These are phyloP conservation scores for Arenaria interpres DNA, from an alignment of 2,113 vertebrate genomes.

Conservation along the genomic window DNA sequence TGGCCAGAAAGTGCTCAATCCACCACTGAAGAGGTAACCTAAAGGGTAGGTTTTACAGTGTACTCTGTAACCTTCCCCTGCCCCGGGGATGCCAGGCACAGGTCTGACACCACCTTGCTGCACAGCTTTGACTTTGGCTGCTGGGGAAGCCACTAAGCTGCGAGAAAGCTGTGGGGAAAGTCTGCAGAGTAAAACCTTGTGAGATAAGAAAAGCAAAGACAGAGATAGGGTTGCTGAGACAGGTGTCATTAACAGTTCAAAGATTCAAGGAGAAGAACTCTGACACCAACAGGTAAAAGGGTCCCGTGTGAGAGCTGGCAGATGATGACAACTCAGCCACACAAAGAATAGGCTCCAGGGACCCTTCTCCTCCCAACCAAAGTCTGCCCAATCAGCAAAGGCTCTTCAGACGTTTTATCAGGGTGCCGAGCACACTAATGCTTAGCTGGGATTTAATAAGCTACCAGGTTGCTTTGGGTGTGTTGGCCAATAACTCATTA, in stretches of 20 bases:
- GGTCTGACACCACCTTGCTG: not conserved
- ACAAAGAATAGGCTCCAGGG: not conserved
- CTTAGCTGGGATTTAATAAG: not conserved
- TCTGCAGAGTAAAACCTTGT: not conserved
- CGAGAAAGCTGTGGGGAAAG: not conserved
- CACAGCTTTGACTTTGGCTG: not conserved
- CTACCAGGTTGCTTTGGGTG: not conserved
- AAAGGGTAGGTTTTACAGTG: not conserved
- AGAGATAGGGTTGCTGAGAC: not conserved
- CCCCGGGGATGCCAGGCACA: not conserved
- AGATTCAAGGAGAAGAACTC: not conserved
- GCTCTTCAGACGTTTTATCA: not conserved
- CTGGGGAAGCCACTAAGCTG: not conserved
- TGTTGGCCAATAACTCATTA: not conserved
- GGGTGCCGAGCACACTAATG: not conserved
- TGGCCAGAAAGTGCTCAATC: not conserved
- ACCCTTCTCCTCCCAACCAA: not conserved
- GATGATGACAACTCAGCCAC: not conserved
- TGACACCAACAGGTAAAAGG: not conserved
- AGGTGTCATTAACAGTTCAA: not conserved
- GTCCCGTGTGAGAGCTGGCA: not conserved
- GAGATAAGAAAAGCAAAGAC: constrained; percentile 20
- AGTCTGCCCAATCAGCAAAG: not conserved
- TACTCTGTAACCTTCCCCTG: not conserved
- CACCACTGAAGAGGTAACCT: not conserved